A percentile compares a stretch with the other conserved stretches of the same genome.
Evolutionary conservation across 2,797 vertebrate species (phyloP).

Genomic region (Mustela erminea): DNA sequence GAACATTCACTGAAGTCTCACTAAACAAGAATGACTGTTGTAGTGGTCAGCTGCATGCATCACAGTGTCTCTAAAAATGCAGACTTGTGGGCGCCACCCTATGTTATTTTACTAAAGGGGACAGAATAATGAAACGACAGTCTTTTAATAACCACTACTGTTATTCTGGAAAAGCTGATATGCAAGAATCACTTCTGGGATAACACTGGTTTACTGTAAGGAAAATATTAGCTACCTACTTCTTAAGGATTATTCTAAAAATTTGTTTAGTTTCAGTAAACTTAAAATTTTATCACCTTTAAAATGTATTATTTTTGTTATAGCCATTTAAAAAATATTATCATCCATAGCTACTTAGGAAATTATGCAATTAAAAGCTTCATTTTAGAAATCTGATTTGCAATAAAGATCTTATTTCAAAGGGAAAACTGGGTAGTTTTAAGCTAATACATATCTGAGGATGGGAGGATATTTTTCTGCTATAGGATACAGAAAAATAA

Average conservation of each 20-base stretch:
- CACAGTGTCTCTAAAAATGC: not conserved
- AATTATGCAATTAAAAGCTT: not conserved
- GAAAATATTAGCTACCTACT: not conserved
- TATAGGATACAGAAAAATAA: slow-evolving; percentile 41
- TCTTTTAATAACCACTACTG: not conserved
- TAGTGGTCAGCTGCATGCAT: not conserved
- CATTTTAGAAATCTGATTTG: slow-evolving; percentile 45
- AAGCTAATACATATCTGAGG: not conserved
- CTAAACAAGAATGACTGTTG: not conserved
- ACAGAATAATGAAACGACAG: not conserved
- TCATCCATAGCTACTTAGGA: not conserved
- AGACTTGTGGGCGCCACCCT: not conserved
- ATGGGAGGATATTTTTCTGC: not conserved
- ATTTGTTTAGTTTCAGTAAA: slow-evolving; percentile 1
- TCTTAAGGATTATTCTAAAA: slow-evolving; percentile 55
- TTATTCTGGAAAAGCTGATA: not conserved
- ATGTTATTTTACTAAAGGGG: not conserved
- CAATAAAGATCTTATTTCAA: slow-evolving; percentile 40
- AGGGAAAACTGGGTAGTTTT: not conserved
- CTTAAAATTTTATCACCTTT: slow-evolving; percentile 25
- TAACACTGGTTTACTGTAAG: slow-evolving; percentile 40
- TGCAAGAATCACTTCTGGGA: slow-evolving; percentile 1
- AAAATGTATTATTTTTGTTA: slow-evolving; percentile 31
- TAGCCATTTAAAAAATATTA: not conserved
- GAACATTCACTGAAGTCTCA: not conserved